Conservation (phyloP, 2,797 vertebrate genomes). For the Danio jaintianensis region DNA sequence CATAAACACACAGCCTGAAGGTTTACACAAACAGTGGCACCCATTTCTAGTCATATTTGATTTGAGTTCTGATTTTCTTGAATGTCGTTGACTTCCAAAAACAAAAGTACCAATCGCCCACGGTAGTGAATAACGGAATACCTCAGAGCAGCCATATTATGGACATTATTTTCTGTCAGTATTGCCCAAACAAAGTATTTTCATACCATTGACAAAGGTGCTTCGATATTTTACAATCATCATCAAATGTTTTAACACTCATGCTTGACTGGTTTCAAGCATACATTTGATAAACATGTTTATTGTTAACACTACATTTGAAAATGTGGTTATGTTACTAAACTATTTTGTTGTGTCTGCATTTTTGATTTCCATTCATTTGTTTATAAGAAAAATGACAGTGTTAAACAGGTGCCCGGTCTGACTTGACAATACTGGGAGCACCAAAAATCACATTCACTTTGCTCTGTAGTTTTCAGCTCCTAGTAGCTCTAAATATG, state of each 20-base stretch:
- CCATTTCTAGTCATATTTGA: slow-evolving; percentile 15
- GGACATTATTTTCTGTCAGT: slow-evolving; percentile 35
- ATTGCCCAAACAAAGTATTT: slow-evolving; percentile 30
- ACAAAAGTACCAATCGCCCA: background rate
- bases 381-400: slow-evolving; percentile 9
- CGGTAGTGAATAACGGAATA: slow-evolving; percentile 3
- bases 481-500: slow-evolving; percentile 33
- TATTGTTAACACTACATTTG: slow-evolving; percentile 70
- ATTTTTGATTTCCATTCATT: slow-evolving; percentile 39
- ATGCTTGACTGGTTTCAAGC: slow-evolving; percentile 99
- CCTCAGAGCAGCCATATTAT: slow-evolving; percentile 22
- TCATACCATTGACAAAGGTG: slow-evolving; percentile 42
- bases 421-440: slow-evolving; percentile 68
- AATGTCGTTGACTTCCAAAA: background rate
- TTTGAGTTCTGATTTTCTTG: background rate
- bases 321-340: slow-evolving; percentile 54
- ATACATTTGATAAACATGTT: slow-evolving; percentile 71
- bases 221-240: slow-evolving; percentile 51
- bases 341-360: slow-evolving; percentile 30
- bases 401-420: slow-evolving; percentile 26
- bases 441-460: slow-evolving; percentile 23
- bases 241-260: slow-evolving; percentile 62
- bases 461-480: background rate
- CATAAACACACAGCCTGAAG: background rate
- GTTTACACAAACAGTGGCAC: slow-evolving; percentile 21